Evolutionary conservation across 2,888 invertebrate species (phyloP).

Genomic region (Heliconius cydno): DNA sequence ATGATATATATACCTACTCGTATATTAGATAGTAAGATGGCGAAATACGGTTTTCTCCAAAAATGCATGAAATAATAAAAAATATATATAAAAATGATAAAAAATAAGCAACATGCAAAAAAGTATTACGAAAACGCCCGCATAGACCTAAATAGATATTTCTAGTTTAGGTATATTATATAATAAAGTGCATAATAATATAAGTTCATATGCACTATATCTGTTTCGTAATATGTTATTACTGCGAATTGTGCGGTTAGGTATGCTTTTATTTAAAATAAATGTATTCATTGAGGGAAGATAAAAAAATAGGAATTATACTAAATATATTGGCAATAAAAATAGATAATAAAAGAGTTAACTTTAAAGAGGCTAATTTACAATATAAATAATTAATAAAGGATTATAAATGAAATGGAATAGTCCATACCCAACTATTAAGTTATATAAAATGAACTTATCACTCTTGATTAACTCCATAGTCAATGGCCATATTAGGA

Average conservation of each 20-base stretch:
- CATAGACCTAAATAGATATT: slow-evolving; percentile 8
- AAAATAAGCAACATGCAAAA: neutral
- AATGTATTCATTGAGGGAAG: too few species aligned
- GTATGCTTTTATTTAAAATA: too few species aligned
- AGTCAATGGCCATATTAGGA: neutral
- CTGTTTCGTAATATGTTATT: too few species aligned
- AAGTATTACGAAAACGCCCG: slow-evolving; percentile 1
- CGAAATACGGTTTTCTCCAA: too few species aligned
- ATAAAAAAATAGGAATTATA: too few species aligned
- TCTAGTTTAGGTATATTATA: neutral
- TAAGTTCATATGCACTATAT: neutral
- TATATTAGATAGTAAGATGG: too few species aligned
- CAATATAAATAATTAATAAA: neutral
- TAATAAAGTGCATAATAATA: slow-evolving; percentile 1
- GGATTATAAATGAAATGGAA: neutral
- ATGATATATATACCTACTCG: too few species aligned
- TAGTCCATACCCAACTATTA: neutral
- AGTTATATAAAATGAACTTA: neutral
- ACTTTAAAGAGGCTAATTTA: too few species aligned
- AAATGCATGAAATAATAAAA: too few species aligned
- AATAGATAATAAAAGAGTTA: neutral
- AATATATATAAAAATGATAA: neutral
- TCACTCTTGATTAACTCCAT: neutral
- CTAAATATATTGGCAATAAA: too few species aligned
- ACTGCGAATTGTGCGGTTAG: too few species aligned